Base-by-base conservation (phyloP, 2,113 vertebrate genomes). In the Sebastes schlegelii region DNA sequence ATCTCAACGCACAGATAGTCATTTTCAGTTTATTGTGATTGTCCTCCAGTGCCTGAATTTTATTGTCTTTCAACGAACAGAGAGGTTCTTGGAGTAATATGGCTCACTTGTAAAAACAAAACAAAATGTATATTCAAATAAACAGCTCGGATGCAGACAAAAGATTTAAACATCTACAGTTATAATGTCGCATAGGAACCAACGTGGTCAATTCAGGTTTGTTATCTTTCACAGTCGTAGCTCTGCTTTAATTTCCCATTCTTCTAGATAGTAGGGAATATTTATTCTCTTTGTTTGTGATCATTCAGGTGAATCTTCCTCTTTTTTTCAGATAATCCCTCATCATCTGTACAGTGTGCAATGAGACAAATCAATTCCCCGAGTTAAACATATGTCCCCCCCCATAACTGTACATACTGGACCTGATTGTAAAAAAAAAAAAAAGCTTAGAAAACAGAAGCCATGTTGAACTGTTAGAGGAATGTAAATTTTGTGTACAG, bases 401-500 rank as follows among this genome's bases (percentile, higher is more conserved):
- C 55, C 65, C 55, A 43, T 85, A 77, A 75, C 65, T 92, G 92
- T 94, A 92, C 55, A 92, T 93, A 90, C 77, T 88, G 55, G 83
- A 87, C 58, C 51, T 84, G 69, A 90, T 85, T 93, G 88, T 94
- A 83, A 55, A 89, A 83, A 87, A 65, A 58, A 17, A 79, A 77
- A 79, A 82, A 67, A 42, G 63, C 45, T 75, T 52, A 69, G 77
- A 86, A 84, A 80, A 90, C 87, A 81, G 67, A 94, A 93, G 93
- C 92, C 92, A 92, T 93, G 91, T 90, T 80, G 86, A 93, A 93
- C 88, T 92, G 92, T 94, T 94, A 86, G 70, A 88, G 67, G 91
- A 93, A 93, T 93, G 92, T 94, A 94, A 84, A 94, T 92, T 84
- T 89, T 72, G 51, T 94, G 89, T 92, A 94, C 90, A 91, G 88